phyloP scores from a whole-genome alignment of 2,888 invertebrate genomes.

The Drosophila pseudotakahashii region DNA sequence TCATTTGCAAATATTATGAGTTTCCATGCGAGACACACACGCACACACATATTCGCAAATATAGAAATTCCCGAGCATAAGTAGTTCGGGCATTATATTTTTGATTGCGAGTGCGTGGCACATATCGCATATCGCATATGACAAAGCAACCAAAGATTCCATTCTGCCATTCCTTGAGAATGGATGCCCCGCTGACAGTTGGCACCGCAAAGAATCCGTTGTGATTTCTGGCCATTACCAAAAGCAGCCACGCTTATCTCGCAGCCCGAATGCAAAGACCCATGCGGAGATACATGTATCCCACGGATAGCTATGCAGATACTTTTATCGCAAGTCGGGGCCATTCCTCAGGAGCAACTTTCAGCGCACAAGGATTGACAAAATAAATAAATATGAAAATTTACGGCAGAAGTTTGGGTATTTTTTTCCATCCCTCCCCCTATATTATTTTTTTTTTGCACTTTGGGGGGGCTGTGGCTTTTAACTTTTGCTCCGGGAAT shows the following conservation, averaged over 20 bases:
- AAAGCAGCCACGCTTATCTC: slow-evolving; percentile 47
- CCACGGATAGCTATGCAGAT: slow-evolving; percentile 51
- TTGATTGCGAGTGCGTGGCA: slow-evolving; percentile 73
- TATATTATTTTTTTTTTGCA: neutral
- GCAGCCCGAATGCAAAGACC: slow-evolving; percentile 30
- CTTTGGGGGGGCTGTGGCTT: slow-evolving; percentile 53
- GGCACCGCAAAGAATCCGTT: slow-evolving; percentile 53
- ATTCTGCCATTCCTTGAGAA: neutral
- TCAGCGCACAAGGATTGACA: slow-evolving; percentile 75
- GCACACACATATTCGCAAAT: neutral
- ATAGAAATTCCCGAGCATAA: slow-evolving; percentile 10
- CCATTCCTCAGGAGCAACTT: slow-evolving; percentile 52
- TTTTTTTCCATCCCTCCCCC: slow-evolving; percentile 1
- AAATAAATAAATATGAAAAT: slow-evolving; percentile 81
- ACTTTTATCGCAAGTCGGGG: slow-evolving; percentile 60
- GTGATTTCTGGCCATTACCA: slow-evolving; percentile 77
- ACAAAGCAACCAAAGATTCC: slow-evolving; percentile 7
- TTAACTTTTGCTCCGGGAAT: slow-evolving; percentile 67
- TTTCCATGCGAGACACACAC: slow-evolving; percentile 53
- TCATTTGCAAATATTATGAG: slow-evolving; percentile 80
- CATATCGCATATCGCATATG: slow-evolving; percentile 1
- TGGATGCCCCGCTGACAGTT: slow-evolving; percentile 36
- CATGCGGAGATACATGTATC: slow-evolving; percentile 47
- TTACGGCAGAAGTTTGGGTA: slow-evolving; percentile 69
- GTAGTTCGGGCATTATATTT: slow-evolving; percentile 59